Evolutionary conservation across 2,888 invertebrate species (phyloP).

Genomic region (Limenitis camilla): DNA sequence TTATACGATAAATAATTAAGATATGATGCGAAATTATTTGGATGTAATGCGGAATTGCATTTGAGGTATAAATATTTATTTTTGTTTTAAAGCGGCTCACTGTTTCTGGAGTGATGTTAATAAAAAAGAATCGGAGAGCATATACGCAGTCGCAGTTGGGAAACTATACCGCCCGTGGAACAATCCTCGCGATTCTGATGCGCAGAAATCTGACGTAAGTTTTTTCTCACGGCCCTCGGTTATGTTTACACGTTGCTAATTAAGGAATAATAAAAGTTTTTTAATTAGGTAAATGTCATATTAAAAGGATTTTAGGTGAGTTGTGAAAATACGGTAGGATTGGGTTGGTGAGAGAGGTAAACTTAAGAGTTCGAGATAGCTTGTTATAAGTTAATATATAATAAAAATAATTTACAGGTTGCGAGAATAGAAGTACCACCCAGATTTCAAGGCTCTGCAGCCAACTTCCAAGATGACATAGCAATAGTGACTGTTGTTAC

Average conservation of each 20-base stretch:
- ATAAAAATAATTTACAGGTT: conserved; percentile 37
- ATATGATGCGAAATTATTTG: not conserved
- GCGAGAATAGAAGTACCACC: conserved; percentile 52
- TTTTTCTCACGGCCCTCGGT: no score
- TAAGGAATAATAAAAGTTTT: no score
- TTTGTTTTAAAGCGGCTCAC: conserved; percentile 42
- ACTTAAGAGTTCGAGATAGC: not conserved
- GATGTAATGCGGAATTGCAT: not conserved
- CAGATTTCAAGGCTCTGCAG: conserved; percentile 59
- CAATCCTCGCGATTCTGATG: conserved; percentile 29
- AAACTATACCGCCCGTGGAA: conserved; percentile 50
- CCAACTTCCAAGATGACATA: conserved; percentile 74
- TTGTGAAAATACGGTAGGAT: no score
- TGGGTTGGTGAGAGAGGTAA: no score
- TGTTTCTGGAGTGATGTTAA: conserved; percentile 46
- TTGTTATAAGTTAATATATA: not conserved
- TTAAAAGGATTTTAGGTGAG: no score
- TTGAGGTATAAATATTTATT: not conserved
- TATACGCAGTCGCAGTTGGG: conserved; percentile 48
- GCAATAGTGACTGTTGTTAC: conserved; percentile 60
- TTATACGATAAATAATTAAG: no score
- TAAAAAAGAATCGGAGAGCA: conserved; percentile 29
- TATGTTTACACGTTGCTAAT: no score
- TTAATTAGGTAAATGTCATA: no score
- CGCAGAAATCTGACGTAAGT: conserved; percentile 47